Evolutionary conservation across 2,888 invertebrate genomes (phyloP).

Genomic region (Andrena dorsata): DNA sequence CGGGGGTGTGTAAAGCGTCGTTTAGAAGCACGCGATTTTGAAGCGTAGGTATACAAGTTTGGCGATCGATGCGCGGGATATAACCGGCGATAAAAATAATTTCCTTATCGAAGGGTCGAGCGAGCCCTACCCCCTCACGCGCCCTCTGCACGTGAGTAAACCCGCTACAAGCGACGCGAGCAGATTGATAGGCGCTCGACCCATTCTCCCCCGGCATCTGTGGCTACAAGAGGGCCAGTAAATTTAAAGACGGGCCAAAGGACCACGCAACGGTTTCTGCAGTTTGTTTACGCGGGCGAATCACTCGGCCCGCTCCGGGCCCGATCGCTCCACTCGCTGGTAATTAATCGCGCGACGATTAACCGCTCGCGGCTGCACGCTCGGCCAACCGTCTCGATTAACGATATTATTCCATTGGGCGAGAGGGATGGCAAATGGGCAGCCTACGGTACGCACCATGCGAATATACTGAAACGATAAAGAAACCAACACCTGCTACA

Average conservation of each 20-base stretch:
- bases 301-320: not conserved
- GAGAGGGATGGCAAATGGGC: too few relatives aligned
- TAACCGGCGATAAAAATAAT: not conserved
- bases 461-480: too few relatives aligned
- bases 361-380: not conserved
- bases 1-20: too few relatives aligned
- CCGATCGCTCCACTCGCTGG: not conserved
- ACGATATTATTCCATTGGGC: not conserved
- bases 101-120: not conserved
- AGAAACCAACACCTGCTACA: too few relatives aligned
- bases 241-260: constrained; percentile 21
- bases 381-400: not conserved
- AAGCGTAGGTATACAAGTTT: too few relatives aligned
- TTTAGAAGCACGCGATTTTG: too few relatives aligned
- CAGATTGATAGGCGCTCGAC: constrained; percentile 22
- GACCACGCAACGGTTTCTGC: not conserved
- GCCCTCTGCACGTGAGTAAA: constrained; percentile 44
- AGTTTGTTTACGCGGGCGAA: constrained; percentile 26
- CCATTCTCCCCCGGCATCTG: constrained; percentile 10
- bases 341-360: constrained; percentile 1
- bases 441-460: too few relatives aligned
- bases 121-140: not conserved
- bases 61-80: too few relatives aligned
- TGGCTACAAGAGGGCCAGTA: constrained; percentile 31
- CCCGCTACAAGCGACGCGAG: constrained; percentile 11